phyloP scores from a whole-genome alignment of 2,888 invertebrate species.

The Ochropleura plecta region DNA sequence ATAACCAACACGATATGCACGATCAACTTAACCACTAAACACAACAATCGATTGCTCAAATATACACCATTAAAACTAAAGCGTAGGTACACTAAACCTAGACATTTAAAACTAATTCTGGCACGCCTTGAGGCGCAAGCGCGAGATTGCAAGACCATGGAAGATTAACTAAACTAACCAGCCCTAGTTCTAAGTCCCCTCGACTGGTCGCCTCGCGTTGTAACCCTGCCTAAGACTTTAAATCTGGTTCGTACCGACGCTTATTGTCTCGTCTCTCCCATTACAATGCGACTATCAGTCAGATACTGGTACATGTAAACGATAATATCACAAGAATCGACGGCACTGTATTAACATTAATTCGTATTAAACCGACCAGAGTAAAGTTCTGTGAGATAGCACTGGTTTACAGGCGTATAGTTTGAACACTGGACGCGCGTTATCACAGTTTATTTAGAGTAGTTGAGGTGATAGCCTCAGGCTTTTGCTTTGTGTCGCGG shows the following conservation, averaged over 20 bases:
- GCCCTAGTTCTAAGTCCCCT: slow-evolving; percentile 71
- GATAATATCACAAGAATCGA: slow-evolving; percentile 85
- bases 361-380: slow-evolving; percentile 76
- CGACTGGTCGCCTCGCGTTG: slow-evolving; percentile 69
- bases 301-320: slow-evolving; percentile 73
- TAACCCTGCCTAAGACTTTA: slow-evolving; percentile 75
- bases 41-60: slow-evolving; percentile 77
- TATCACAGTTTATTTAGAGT: slow-evolving; percentile 86
- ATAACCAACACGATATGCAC: slow-evolving; percentile 87
- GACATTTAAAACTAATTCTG: slow-evolving; percentile 73
- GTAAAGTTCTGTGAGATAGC: slow-evolving; percentile 70
- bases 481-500: slow-evolving; percentile 88
- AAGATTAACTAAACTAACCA: slow-evolving; percentile 78
- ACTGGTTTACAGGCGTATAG: slow-evolving; percentile 74
- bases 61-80: slow-evolving; percentile 73
- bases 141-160: slow-evolving; percentile 80
- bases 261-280: slow-evolving; percentile 73
- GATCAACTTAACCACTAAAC: slow-evolving; percentile 85
- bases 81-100: slow-evolving; percentile 69
- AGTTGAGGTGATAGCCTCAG: slow-evolving; percentile 74
- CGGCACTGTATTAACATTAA: slow-evolving; percentile 80
- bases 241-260: slow-evolving; percentile 71
- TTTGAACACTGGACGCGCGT: slow-evolving; percentile 88
- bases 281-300: slow-evolving; percentile 72
- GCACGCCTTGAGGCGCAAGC: slow-evolving; percentile 76